Conservation (phyloP, 2,113 vertebrate species). For the Microcebus lehilahytsara region DNA sequence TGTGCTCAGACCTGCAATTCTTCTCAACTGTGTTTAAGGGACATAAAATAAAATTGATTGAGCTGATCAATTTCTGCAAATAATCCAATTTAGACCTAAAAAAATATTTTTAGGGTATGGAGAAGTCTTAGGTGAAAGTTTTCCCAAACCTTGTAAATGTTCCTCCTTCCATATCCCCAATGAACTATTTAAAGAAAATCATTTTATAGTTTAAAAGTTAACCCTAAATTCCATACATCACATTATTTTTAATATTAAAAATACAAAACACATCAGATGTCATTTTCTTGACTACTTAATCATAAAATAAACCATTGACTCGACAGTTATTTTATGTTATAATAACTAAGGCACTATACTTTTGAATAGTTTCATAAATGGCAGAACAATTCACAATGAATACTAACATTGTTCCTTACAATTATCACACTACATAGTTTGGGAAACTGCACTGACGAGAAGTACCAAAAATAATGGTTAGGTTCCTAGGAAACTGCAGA, state of each 20-base stretch:
- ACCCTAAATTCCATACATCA: not conserved
- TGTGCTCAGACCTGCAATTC: not conserved
- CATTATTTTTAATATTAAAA: not conserved
- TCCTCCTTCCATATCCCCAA: not conserved
- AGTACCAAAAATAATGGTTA: not conserved
- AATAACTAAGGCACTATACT: not conserved
- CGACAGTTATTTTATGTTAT: not conserved
- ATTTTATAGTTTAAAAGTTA: slow-evolving; percentile 18
- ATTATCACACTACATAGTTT: not conserved
- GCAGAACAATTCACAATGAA: slow-evolving; percentile 26
- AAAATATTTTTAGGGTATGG: not conserved
- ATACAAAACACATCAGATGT: not conserved
- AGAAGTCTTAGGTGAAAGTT: not conserved
- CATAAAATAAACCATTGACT: not conserved
- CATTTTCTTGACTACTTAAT: not conserved
- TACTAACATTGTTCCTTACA: not conserved
- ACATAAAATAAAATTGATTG: not conserved
- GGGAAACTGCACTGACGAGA: not conserved
- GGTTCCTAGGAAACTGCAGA: slow-evolving; percentile 1
- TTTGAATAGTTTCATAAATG: not conserved
- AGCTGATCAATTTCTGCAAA: not conserved
- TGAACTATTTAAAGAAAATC: not conserved
- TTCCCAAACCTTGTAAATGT: not conserved
- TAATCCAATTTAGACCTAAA: not conserved
- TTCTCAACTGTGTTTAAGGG: not conserved